Evolutionary conservation across 2,888 invertebrate genomes (phyloP).

Genomic region (Amaurobius ferox): DNA sequence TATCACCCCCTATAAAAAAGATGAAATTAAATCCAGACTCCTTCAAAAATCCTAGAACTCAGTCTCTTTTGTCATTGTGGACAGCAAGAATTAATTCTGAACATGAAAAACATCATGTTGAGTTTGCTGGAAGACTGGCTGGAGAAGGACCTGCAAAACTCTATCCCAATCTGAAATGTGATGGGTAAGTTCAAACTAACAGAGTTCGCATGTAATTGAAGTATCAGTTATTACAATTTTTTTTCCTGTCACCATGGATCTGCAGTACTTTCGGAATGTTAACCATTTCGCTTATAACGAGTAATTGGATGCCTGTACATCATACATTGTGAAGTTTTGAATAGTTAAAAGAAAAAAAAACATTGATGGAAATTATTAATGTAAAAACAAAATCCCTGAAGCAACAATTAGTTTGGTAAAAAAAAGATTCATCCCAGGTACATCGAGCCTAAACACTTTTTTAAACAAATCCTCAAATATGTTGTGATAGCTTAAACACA

Average conservation of each 20-base stretch:
- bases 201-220: no score
- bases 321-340: not conserved
- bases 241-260: not conserved
- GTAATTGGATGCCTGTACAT: no score
- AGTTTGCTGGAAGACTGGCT: slow-evolving; percentile 81
- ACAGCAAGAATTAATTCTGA: slow-evolving; percentile 80
- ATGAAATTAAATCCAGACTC: slow-evolving; percentile 75
- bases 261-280: not conserved
- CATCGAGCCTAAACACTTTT: no score
- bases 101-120: slow-evolving; percentile 80
- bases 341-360: not conserved
- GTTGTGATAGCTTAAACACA: no score
- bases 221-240: not conserved
- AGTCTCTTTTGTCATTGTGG: slow-evolving; percentile 83
- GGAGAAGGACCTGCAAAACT: slow-evolving; percentile 83
- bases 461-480: no score
- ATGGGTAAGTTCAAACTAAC: slow-evolving; percentile 24
- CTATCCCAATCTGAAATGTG: slow-evolving; percentile 84
- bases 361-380: no score
- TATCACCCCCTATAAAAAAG: slow-evolving; percentile 76
- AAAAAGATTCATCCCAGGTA: no score
- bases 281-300: not conserved
- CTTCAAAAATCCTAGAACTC: slow-evolving; percentile 73
- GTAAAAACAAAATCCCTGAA: no score
- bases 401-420: no score